These are phyloP conservation scores for Octopus bimaculoides DNA, from an alignment of 1,140 invertebrate species.

Conservation along the genomic window DNA sequence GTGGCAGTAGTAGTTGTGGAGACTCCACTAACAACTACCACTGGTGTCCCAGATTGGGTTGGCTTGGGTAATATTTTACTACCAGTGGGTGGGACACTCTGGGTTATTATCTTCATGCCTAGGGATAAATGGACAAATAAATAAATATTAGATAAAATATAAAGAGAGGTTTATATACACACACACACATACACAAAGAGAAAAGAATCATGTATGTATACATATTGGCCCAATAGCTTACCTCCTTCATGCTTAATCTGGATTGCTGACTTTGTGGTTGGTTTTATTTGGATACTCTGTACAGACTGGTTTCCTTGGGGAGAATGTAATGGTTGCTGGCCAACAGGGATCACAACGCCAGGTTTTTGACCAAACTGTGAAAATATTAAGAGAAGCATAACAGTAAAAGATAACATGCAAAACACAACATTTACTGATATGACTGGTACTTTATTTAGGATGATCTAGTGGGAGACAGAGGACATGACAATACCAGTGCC, in stretches of 20 bases:
- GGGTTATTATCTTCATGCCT: conserved; percentile 57
- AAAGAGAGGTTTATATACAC: no score
- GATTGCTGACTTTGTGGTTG: conserved; percentile 41
- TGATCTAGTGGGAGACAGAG: no score
- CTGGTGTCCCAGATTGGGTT: conserved; percentile 39
- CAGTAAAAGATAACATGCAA: no score
- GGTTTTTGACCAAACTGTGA: conserved; percentile 31
- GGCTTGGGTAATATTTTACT: conserved; percentile 54
- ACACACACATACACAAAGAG: no score
- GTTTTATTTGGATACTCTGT: conserved; percentile 44
- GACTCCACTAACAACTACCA: conserved; percentile 46
- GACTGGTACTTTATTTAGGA: no score
- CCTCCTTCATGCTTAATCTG: conserved; percentile 55
- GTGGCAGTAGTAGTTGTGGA: conserved; percentile 21
- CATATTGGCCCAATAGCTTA: conserved; percentile 18
- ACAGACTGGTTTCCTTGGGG: conserved; percentile 30
- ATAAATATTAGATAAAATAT: no score
- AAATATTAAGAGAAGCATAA: no score
- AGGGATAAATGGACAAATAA: not conserved
- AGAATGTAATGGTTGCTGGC: conserved; percentile 39
- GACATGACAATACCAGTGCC: no score
- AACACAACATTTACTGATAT: no score
- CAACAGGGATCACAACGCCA: conserved; percentile 51
- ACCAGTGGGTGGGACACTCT: conserved; percentile 35
- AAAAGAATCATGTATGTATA: no score